Evolutionary conservation across 1,140 invertebrate species (phyloP).

Genomic region (Drosophila azteca): DNA sequence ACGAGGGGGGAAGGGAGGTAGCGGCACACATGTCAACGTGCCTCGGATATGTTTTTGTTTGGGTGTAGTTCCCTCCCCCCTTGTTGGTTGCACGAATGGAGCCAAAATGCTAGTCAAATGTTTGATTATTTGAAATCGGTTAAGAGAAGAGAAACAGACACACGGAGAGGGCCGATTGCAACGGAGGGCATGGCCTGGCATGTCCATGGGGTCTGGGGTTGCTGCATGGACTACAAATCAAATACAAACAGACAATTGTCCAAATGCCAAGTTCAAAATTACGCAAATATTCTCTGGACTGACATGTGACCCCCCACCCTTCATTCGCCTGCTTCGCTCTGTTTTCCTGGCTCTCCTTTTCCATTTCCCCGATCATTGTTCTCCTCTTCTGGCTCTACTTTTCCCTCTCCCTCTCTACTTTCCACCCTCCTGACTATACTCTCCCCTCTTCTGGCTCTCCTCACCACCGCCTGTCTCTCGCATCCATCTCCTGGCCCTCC

Average conservation of each 20-base stretch:
- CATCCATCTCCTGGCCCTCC: not conserved
- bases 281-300: slow-evolving; percentile 25
- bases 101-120: slow-evolving; percentile 50
- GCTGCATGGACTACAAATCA: slow-evolving; percentile 42
- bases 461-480: not conserved
- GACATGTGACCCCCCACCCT: not conserved
- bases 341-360: not conserved
- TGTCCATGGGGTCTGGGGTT: too few species aligned
- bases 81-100: slow-evolving; percentile 24
- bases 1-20: slow-evolving; percentile 1
- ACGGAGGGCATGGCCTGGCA: slow-evolving; percentile 26
- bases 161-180: not conserved
- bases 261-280: slow-evolving; percentile 68
- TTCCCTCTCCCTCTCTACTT: not conserved
- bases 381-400: not conserved
- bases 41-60: slow-evolving; percentile 55
- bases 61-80: slow-evolving; percentile 21
- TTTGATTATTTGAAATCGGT: slow-evolving; percentile 48
- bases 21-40: slow-evolving; percentile 53
- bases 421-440: not conserved
- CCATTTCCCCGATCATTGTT: not conserved
- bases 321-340: not conserved
- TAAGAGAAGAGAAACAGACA: too few species aligned
- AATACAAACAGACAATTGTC: slow-evolving; percentile 41
- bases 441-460: not conserved